phyloP scores from a whole-genome alignment of 1,140 invertebrate species.

The Cotesia chilonis region DNA sequence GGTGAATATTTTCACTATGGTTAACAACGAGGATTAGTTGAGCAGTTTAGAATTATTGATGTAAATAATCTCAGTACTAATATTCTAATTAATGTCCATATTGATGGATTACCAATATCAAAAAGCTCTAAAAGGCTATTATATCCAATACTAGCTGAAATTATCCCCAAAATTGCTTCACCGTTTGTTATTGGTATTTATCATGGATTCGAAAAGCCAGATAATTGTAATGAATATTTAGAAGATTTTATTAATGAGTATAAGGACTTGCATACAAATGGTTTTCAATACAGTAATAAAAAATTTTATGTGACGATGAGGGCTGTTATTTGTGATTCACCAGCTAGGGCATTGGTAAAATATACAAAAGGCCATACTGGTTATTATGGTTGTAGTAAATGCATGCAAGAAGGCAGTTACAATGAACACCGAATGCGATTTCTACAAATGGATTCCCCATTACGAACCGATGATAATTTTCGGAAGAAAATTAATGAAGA shows the following conservation, averaged over 20 bases:
- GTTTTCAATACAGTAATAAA: slow-evolving; percentile 34
- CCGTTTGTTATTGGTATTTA: slow-evolving; percentile 41
- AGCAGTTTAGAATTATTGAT: neutral
- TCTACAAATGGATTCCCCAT: slow-evolving; percentile 13
- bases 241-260: slow-evolving; percentile 43
- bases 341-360: slow-evolving; percentile 32
- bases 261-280: slow-evolving; percentile 33
- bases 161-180: slow-evolving; percentile 27
- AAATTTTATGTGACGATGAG: slow-evolving; percentile 39
- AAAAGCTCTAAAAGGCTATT: no score
- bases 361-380: slow-evolving; percentile 35
- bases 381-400: slow-evolving; percentile 37
- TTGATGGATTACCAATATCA: no score
- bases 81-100: no score
- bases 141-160: slow-evolving; percentile 41
- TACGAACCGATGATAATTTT: slow-evolving; percentile 33
- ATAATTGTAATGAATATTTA: slow-evolving; percentile 38
- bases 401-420: slow-evolving; percentile 30
- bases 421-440: slow-evolving; percentile 20
- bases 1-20: slow-evolving; percentile 23
- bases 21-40: slow-evolving; percentile 5
- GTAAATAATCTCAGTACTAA: no score
- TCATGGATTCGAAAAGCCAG: slow-evolving; percentile 44
- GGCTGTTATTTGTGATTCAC: slow-evolving; percentile 45
- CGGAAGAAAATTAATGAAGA: neutral